Conservation (phyloP, 53 echinoderm and acorn worm genomes). For the Holothuria leucospilota region DNA sequence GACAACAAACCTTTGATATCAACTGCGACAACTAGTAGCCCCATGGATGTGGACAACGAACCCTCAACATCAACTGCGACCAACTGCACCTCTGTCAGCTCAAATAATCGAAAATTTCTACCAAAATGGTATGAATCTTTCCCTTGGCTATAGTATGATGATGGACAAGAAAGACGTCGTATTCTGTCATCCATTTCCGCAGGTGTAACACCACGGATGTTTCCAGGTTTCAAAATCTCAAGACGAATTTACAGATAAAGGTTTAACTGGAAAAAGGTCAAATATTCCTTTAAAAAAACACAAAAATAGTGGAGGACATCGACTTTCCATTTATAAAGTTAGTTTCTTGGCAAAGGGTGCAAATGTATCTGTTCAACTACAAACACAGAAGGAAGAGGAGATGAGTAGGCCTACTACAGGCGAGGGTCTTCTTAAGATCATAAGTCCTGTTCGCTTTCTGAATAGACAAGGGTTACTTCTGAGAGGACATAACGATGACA, state of each 20-base stretch:
- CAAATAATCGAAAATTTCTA: background rate
- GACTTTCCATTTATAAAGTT: no score
- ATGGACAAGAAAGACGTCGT: background rate
- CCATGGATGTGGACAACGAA: no score
- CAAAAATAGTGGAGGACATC: no score
- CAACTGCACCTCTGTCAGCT: background rate
- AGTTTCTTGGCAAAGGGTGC: no score
- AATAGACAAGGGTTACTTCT: background rate
- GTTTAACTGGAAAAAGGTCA: conserved; percentile 4
- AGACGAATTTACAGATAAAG: conserved; percentile 1
- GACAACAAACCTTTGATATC: no score
- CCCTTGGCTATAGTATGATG: background rate
- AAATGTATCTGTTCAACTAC: no score
- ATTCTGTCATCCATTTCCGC: background rate
- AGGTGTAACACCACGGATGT: background rate
- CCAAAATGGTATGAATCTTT: conserved; percentile 5
- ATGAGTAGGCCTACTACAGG: background rate
- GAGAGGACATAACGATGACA: background rate
- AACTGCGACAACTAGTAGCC: no score
- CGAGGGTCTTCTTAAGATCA: background rate
- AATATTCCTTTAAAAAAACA: background rate
- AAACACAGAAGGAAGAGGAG: background rate
- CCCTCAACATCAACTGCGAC: no score
- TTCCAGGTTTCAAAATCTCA: background rate
- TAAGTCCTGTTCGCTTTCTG: background rate